Evolutionary conservation across 2,113 vertebrate genomes (phyloP).

Genomic region (Prietella phreatophila): DNA sequence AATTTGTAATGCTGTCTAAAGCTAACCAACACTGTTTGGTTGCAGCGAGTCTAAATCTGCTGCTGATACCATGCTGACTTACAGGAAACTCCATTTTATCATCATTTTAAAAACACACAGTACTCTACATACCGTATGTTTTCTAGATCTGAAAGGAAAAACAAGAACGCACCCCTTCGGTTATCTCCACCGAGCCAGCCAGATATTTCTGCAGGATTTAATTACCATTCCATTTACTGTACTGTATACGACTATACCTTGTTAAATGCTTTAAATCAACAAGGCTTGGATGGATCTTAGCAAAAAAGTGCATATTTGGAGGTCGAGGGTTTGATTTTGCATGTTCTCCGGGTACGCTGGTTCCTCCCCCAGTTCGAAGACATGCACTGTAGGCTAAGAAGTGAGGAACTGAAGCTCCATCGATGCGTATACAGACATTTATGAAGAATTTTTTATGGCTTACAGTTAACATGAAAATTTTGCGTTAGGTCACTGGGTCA

Average conservation of each 20-base stretch:
- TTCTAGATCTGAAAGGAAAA: neutral
- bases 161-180: neutral
- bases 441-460: neutral
- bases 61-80: neutral
- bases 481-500: neutral
- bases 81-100: neutral
- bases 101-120: neutral
- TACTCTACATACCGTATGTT: neutral
- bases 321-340: too few species aligned
- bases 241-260: neutral
- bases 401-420: neutral
- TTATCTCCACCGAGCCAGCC: neutral
- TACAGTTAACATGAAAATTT: neutral
- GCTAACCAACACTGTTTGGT: too few species aligned
- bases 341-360: too few species aligned
- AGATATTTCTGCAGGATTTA: neutral
- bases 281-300: too few species aligned
- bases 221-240: neutral
- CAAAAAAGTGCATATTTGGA: too few species aligned
- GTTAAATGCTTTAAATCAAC: neutral
- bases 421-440: too few species aligned
- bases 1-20: too few species aligned
- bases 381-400: too few species aligned
- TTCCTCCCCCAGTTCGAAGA: too few species aligned
- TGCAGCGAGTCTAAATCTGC: too few species aligned